phyloP scores from a whole-genome alignment of 2,797 vertebrate species.

The Monodelphis domestica region DNA sequence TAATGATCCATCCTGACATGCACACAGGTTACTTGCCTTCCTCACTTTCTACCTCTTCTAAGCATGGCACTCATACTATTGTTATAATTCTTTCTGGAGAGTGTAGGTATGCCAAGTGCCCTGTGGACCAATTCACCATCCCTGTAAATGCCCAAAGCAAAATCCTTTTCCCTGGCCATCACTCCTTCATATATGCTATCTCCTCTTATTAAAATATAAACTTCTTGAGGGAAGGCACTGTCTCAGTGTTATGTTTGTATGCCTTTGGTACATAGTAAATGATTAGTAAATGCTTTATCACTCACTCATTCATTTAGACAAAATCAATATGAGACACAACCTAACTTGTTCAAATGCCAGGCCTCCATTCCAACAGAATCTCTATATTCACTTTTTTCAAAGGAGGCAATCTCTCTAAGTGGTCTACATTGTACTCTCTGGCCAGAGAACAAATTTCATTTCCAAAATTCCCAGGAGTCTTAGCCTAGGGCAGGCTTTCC shows the following conservation, averaged over 20 bases:
- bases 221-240: neutral
- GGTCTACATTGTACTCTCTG: neutral
- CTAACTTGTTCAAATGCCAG: neutral
- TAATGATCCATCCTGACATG: neutral
- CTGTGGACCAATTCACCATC: neutral
- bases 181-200: neutral
- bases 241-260: neutral
- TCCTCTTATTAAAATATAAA: neutral
- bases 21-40: neutral
- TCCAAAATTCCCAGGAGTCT: neutral
- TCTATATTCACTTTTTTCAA: neutral
- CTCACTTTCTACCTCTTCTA: neutral
- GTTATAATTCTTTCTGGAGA: neutral
- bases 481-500: neutral
- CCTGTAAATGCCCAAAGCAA: neutral
- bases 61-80: neutral
- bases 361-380: constrained; percentile 9
- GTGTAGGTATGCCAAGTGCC: neutral
- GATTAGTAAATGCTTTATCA: neutral
- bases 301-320: neutral
- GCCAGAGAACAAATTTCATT: constrained; percentile 7
- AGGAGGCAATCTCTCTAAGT: constrained; percentile 36
- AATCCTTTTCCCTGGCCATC: neutral
- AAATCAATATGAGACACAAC: neutral
- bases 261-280: neutral